Evolutionary conservation across 2,797 vertebrate genomes (phyloP), one percentile per base, ranked within the genome.

Genomic region (Echiichthys vipera): DNA sequence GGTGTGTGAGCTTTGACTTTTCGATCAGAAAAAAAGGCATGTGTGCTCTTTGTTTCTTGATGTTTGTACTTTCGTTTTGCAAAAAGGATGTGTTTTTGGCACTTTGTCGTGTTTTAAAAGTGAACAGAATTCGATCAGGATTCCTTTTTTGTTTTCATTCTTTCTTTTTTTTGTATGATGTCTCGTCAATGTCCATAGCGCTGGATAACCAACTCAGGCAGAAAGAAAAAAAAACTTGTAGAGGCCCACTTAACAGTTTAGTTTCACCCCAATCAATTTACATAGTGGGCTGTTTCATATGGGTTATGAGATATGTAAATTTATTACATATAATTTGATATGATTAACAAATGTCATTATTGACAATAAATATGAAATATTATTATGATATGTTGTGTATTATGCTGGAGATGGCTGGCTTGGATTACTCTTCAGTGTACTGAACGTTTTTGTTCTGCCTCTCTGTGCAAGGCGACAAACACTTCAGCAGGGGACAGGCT

Each of bases 1-100:
- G 91, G 95, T 95, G 95, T 95, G 96, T 95, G 94, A 96, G 95
- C 95, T 96, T 97, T 96, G 96, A 95, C 96, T 95, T 96, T 96
- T 96, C 90, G 92, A 94, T 95, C 92, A 93, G 95, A 94, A 89
- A 92, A 92, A 90, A 88, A 89, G 68, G 77, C 89, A 88, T 80
- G 84, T 78, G 84, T 89, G 84, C 92, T 88, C 81, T 93, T 84
- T 88, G 81, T 95, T 95, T 95, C 94, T 95, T 93, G 95, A 89
- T 95, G 95, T 96, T 94, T 95, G 74, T 95, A 95, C 81, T 84
- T 91, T 95, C 90, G 92, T 95, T 95, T 89, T 96, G 94, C 70
- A 83, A 84, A 83, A 94, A 92, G 93, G 88, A 95, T 95, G 81
- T 89, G 53, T 84, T 88, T 88, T 86, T 79, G 80, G 88, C 89